These are phyloP conservation scores for Propithecus coquereli DNA, from an alignment of 2,113 vertebrate species.

Conservation along the genomic window DNA sequence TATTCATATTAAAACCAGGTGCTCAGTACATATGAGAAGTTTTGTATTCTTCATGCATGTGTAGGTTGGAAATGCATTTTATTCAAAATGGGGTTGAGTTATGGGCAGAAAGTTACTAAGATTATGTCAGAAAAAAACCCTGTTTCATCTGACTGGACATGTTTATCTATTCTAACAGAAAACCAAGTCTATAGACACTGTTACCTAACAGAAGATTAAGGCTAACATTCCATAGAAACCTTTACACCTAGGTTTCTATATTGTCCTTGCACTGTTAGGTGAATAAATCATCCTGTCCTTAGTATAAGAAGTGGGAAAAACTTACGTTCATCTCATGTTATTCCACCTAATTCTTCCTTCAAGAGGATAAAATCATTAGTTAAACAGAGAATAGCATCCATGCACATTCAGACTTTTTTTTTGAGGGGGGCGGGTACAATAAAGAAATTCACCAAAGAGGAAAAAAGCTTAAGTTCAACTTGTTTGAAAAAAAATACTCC, in stretches of 20 bases:
- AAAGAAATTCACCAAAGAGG: neutral
- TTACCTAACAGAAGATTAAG: neutral
- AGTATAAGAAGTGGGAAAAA: neutral
- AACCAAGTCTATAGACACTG: neutral
- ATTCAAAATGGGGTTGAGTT: neutral
- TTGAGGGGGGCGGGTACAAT: neutral
- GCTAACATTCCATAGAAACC: neutral
- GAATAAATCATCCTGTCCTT: neutral
- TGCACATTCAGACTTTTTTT: neutral
- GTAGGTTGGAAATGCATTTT: neutral
- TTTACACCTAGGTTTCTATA: neutral
- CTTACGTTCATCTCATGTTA: neutral
- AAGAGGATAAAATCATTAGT: neutral
- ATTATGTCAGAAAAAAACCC: neutral
- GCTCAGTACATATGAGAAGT: neutral
- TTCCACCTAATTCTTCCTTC: neutral
- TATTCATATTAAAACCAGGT: neutral
- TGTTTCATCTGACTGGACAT: neutral
- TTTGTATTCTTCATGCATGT: neutral
- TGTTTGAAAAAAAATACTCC: neutral
- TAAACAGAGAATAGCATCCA: neutral
- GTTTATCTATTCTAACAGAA: neutral
- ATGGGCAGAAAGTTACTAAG: neutral
- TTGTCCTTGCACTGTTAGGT: neutral
- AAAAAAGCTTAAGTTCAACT: neutral